These are phyloP conservation scores for Ectemnius lituratus DNA, from an alignment of 2,888 invertebrate genomes.

Conservation along the genomic window DNA sequence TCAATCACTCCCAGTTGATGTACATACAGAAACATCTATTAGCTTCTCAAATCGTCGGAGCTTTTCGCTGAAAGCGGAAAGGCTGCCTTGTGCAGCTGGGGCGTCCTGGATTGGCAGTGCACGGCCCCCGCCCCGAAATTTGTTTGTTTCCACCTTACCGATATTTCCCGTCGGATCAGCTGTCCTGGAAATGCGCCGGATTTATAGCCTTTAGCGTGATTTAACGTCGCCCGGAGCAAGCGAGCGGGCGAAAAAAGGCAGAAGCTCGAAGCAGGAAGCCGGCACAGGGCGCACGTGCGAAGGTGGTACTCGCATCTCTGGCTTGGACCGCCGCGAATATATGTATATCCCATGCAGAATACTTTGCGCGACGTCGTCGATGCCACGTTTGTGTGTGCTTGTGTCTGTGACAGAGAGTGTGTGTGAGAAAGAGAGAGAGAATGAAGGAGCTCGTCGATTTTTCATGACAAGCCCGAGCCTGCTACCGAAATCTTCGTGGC, in stretches of 20 bases:
- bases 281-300: background rate
- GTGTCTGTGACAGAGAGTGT: no score
- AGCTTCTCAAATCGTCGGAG: no score
- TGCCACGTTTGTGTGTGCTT: background rate
- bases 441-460: slow-evolving; percentile 40
- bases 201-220: slow-evolving; percentile 54
- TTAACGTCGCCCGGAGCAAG: slow-evolving; percentile 43
- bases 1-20: no score
- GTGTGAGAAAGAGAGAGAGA: no score
- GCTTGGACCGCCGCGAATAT: no score
- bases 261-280: background rate
- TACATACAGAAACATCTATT: no score
- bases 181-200: slow-evolving; percentile 47
- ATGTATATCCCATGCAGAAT: slow-evolving; percentile 12
- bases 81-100: background rate
- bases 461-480: slow-evolving; percentile 37
- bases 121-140: slow-evolving; percentile 33
- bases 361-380: slow-evolving; percentile 31
- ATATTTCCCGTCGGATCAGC: slow-evolving; percentile 55
- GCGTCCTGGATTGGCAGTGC: slow-evolving; percentile 21
- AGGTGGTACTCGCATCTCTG: background rate
- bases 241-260: slow-evolving; percentile 20
- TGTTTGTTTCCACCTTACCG: slow-evolving; percentile 48
- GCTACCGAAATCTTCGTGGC: slow-evolving; percentile 39
- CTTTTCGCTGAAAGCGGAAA: background rate